Evolutionary conservation across 1,140 invertebrate genomes (phyloP).

Genomic region (Antheraea pernyi): DNA sequence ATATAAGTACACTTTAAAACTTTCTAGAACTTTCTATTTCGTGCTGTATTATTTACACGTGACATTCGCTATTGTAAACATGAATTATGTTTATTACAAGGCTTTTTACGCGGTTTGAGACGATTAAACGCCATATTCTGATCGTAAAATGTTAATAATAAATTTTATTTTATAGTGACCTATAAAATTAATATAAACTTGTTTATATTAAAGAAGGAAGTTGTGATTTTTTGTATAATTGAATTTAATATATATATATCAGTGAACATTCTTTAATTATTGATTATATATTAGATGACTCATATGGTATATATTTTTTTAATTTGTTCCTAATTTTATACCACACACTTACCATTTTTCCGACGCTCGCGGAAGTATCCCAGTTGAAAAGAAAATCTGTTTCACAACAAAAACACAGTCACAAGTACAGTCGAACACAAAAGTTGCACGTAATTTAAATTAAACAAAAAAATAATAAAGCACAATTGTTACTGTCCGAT

Average conservation of each 20-base stretch:
- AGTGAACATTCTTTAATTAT: no score
- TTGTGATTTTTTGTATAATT: no score
- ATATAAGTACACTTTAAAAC: not conserved
- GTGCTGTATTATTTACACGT: not conserved
- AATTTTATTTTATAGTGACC: no score
- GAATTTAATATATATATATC: no score
- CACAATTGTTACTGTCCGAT: slow-evolving; percentile 29
- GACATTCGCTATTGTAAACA: not conserved
- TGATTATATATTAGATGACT: no score
- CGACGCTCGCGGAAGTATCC: slow-evolving; percentile 34
- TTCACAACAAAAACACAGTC: slow-evolving; percentile 49
- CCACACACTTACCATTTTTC: slow-evolving; percentile 49
- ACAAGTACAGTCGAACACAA: slow-evolving; percentile 48
- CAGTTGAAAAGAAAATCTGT: slow-evolving; percentile 32
- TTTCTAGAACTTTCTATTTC: slow-evolving; percentile 1
- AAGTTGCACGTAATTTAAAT: slow-evolving; percentile 24
- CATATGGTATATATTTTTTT: no score
- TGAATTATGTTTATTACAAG: not conserved
- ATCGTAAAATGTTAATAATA: no score
- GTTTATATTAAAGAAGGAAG: no score
- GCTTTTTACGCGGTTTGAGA: no score
- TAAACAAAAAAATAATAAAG: slow-evolving; percentile 26
- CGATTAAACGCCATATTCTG: no score
- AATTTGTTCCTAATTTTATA: no score
- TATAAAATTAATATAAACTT: not conserved